Percentiles rank a stretch among this genome's conserved stretches.
phyloP scores from a whole-genome alignment of 1,140 invertebrate genomes.

The Sitophilus oryzae region DNA sequence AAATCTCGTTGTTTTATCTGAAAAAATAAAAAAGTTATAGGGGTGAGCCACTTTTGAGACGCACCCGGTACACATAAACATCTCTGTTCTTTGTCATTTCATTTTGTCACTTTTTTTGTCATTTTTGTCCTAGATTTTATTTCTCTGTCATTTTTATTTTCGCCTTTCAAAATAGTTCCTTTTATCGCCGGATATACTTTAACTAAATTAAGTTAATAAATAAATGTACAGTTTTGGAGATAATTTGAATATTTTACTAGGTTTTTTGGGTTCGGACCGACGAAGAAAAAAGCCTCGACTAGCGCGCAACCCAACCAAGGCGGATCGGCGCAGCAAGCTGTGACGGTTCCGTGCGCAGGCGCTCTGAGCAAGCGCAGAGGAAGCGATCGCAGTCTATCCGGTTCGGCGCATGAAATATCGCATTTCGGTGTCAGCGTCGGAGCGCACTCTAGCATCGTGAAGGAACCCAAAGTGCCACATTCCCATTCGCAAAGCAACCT shows the following conservation, averaged over 20 bases:
- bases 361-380: constrained; percentile 58
- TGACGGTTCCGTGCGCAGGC: constrained; percentile 39
- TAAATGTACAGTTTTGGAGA: too few relatives aligned
- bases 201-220: too few relatives aligned
- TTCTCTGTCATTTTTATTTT: too few relatives aligned
- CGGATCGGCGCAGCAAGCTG: constrained; percentile 43
- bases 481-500: constrained; percentile 77
- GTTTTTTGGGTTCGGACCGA: constrained; percentile 83
- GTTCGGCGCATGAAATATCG: constrained; percentile 71
- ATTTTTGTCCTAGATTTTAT: too few relatives aligned
- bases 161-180: too few relatives aligned
- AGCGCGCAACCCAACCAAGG: constrained; percentile 51
- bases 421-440: constrained; percentile 52
- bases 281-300: constrained; percentile 74
- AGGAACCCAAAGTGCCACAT: constrained; percentile 61
- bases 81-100: too few relatives aligned
- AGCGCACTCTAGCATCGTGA: constrained; percentile 22
- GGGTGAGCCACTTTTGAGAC: too few relatives aligned
- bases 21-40: too few relatives aligned
- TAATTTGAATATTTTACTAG: constrained; percentile 46
- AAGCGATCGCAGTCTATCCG: constrained; percentile 74
- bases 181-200: too few relatives aligned
- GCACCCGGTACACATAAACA: too few relatives aligned
- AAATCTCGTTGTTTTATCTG: too few relatives aligned
- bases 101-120: too few relatives aligned